phyloP scores from a whole-genome alignment of 2,113 vertebrate species.

The Apistogramma diplotaenia region DNA sequence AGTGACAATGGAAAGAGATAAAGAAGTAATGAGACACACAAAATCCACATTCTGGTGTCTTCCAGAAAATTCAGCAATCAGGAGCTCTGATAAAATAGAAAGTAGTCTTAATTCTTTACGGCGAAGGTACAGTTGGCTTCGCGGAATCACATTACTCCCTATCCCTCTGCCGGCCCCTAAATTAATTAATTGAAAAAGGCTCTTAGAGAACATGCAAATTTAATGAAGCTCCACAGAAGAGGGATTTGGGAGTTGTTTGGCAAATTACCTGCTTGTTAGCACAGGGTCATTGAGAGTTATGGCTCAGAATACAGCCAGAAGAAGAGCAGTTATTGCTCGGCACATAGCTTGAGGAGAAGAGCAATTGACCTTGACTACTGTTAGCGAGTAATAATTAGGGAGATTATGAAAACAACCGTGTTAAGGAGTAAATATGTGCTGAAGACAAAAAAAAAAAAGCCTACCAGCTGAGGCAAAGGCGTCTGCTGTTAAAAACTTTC shows the following conservation, averaged over 20 bases:
- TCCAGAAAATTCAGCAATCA: background rate
- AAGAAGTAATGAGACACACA: background rate
- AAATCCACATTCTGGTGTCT: background rate
- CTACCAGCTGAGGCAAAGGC: background rate
- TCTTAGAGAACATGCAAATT: slow-evolving; percentile 69
- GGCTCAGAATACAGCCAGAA: slow-evolving; percentile 46
- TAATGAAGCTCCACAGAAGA: slow-evolving; percentile 67
- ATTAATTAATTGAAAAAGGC: slow-evolving; percentile 66
- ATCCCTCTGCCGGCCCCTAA: background rate
- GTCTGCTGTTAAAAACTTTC: background rate
- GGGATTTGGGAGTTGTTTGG: slow-evolving; percentile 72
- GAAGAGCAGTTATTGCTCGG: slow-evolving; percentile 38
- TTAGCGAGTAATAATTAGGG: slow-evolving; percentile 50
- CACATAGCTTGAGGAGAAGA: slow-evolving; percentile 35
- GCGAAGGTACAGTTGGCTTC: slow-evolving; percentile 5
- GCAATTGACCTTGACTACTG: slow-evolving; percentile 62
- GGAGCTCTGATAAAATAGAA: background rate
- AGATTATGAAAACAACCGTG: slow-evolving; percentile 49
- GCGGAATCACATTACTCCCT: slow-evolving; percentile 26
- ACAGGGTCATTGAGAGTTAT: slow-evolving; percentile 52
- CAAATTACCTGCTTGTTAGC: slow-evolving; percentile 77
- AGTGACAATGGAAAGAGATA: background rate
- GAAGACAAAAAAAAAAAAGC: background rate
- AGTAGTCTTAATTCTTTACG: background rate
- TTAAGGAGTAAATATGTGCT: background rate